phyloP scores from a whole-genome alignment of 2,888 invertebrate species.

The Brassicogethes aeneus region DNA sequence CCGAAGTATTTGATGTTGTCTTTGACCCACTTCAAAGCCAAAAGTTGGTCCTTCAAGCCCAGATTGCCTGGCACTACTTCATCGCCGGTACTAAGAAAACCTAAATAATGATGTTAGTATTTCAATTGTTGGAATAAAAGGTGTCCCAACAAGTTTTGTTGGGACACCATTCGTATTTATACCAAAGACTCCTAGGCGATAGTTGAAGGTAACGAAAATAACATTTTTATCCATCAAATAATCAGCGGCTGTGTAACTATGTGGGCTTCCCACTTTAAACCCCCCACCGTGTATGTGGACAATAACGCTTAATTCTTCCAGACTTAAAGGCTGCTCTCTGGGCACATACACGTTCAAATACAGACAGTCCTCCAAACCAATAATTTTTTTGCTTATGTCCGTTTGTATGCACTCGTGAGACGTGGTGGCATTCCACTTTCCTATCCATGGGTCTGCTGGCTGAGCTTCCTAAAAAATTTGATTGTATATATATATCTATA shows the following conservation, averaged over 20 bases:
- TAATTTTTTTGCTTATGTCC: neutral
- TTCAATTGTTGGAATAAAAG: no score
- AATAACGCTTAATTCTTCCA: neutral
- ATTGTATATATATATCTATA: no score
- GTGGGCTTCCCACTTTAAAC: neutral
- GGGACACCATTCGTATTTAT: no score
- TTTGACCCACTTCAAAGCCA: constrained; percentile 24
- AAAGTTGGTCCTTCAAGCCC: constrained; percentile 35
- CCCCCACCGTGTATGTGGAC: constrained; percentile 1
- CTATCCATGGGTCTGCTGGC: neutral
- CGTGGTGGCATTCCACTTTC: neutral
- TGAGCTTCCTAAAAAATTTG: constrained; percentile 1
- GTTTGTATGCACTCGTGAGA: neutral
- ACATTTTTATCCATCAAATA: constrained; percentile 2
- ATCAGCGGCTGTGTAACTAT: constrained; percentile 1
- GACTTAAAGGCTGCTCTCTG: neutral
- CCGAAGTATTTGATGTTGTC: constrained; percentile 3
- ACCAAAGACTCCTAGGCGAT: constrained; percentile 2
- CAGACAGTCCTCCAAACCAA: neutral
- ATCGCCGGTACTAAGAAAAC: constrained; percentile 2
- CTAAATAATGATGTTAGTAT: no score
- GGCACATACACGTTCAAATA: neutral
- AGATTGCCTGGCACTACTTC: constrained; percentile 7
- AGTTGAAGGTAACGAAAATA: neutral
- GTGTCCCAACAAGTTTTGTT: no score